These are phyloP conservation scores for Chascanopsetta lugubris DNA, from an alignment of 2,113 vertebrate species.

Conservation along the genomic window DNA sequence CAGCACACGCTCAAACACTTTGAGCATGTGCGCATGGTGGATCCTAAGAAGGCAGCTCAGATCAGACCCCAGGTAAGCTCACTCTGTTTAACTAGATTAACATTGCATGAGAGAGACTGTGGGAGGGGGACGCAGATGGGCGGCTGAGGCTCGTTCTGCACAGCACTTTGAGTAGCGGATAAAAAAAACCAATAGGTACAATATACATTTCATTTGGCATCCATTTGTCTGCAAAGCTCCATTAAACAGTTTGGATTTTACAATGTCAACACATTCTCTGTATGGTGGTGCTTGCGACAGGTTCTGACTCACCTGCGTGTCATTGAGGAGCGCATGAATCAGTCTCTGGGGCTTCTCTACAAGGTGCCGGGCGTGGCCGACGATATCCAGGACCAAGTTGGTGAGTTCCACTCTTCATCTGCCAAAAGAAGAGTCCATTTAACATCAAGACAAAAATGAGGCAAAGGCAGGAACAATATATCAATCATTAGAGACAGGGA, in stretches of 20 bases:
- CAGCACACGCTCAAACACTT: constrained; percentile 98
- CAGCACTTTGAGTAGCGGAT: no score
- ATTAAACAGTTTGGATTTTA: not conserved
- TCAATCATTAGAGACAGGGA: not conserved
- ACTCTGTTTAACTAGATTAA: not conserved
- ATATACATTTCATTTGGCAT: no score
- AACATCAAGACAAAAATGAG: not conserved
- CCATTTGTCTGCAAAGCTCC: not conserved
- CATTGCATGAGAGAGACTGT: no score
- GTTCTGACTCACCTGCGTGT: constrained; percentile 98
- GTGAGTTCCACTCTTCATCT: constrained; percentile 76
- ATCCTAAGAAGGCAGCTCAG: constrained; percentile 98
- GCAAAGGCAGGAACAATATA: no score
- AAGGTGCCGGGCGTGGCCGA: constrained; percentile 94
- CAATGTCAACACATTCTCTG: not conserved
- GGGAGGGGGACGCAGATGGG: no score
- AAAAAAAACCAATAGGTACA: no score
- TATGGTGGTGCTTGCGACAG: constrained; percentile 64
- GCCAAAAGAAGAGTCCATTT: not conserved
- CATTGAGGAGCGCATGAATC: constrained; percentile 98
- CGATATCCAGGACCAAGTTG: constrained; percentile 98
- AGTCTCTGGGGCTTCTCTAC: constrained; percentile 96
- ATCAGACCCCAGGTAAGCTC: constrained; percentile 92
- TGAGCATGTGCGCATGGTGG: constrained; percentile 96
- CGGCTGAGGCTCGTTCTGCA: no score